Evolutionary conservation across 2,113 vertebrate species (phyloP), one percentile per base, ranked within the genome.

Genomic region (Clinocottus analis): DNA sequence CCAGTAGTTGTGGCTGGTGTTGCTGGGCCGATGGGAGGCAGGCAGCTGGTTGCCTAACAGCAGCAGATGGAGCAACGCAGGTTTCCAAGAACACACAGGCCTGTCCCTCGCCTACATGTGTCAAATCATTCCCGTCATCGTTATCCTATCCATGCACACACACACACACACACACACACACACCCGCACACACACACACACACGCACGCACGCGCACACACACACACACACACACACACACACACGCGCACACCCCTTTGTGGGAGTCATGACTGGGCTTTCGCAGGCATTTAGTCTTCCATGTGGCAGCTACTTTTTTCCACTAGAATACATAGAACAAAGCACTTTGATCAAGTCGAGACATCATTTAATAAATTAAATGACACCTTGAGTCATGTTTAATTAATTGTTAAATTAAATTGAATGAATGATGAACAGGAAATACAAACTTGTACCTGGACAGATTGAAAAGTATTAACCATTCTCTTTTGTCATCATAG

Each of bases 11-110:
- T 79, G 82, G 86, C 86, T 89, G 84, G 86, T 85, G 87, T 89
- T 87, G 87, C 86, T 83, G 87, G 81, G 85, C 80, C 63, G 67
- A 88, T 83, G 83, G 89, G 85, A 87, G 73, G 79, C 76, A 86
- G 91, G 84, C 91, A 92, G 93, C 92, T 92, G 91, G 91, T 88
- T 90, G 89, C 80, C 78, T 68, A 79, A 89, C 89, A 90, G 88
- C 88, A 92, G 87, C 92, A 94, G 93, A 94, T 94, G 92, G 92
- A 92, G 85, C 76, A 71, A 63, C 17, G 67, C 87, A 81, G 82
- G 83, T 91, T 92, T 91, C 83, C 87, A 86, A 87, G 89, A 90
- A 91, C 85, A 82, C 81, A 85, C 79, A 85, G 84, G 55, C 86
- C 70, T 72, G 82, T 84, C 58, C 89, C 77, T 88, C 78, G 83